Conservation (phyloP, 2,888 invertebrate genomes). For the Malacosoma neustria region DNA sequence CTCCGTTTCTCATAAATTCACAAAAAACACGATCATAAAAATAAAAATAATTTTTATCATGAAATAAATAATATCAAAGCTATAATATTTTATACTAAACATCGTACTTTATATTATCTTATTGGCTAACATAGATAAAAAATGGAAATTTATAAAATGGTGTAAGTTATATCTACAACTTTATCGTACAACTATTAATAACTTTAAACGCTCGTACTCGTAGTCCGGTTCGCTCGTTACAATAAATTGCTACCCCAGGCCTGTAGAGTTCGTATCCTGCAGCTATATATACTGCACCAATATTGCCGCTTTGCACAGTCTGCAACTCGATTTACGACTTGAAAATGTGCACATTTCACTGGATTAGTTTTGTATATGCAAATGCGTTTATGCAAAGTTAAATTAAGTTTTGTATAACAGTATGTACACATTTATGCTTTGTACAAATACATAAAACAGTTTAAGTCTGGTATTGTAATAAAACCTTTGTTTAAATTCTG, state of each 20-base stretch:
- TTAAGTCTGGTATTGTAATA: background rate
- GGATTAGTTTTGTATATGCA: slow-evolving; percentile 32
- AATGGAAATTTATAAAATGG: too few species aligned
- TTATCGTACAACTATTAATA: background rate
- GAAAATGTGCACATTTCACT: slow-evolving; percentile 27
- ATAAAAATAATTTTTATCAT: too few species aligned
- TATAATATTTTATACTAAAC: too few species aligned
- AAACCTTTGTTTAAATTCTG: background rate
- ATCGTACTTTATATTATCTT: too few species aligned
- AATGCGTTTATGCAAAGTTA: slow-evolving; percentile 31
- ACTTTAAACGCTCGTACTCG: background rate
- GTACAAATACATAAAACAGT: background rate
- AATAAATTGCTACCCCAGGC: background rate
- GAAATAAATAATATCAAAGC: too few species aligned
- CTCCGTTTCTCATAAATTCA: too few species aligned
- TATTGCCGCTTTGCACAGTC: too few species aligned
- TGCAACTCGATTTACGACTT: slow-evolving; percentile 18
- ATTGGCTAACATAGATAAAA: too few species aligned
- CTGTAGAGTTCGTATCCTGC: background rate
- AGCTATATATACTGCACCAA: background rate
- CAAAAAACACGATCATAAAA: too few species aligned
- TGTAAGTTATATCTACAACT: too few species aligned
- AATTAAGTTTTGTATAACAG: slow-evolving; percentile 32
- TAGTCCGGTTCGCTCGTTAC: background rate
- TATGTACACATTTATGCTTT: slow-evolving; percentile 1